Base-by-base conservation (phyloP, 2,797 vertebrate genomes). In the Sebastes paucispinis region DNA sequence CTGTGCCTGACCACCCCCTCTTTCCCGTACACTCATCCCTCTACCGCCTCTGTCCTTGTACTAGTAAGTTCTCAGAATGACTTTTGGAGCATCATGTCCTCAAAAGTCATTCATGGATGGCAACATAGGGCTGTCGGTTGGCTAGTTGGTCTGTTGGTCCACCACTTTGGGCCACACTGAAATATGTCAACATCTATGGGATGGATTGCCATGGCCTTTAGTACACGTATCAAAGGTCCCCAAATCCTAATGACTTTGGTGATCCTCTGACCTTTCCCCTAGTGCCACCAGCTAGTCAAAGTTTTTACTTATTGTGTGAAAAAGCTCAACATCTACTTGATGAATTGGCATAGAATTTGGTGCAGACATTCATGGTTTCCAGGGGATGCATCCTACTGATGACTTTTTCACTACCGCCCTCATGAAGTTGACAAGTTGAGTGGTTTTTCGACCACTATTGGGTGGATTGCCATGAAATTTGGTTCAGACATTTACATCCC, bases 21-120 rank as follows among this genome's bases (percentile, higher is more conserved):
- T 47, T 75, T 76, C 57, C 78, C 16, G 7, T 55, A 64, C 71
- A 70, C 76, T 72, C 71, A 79, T 90, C 79, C 59, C 74, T 83
- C 81, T 31, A 43, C 59, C 60, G 77, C 50, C 55, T 77, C 85
- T 73, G 75, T 88, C 79, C 87, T 84, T 88, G 82, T 32, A 57
- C 58, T n/a, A 20, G 64, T 60, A 69, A 81, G 77, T 88, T 87
- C 82, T 77, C 76, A 70, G 29, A 80, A 47, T 57, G 64, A 90
- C 84, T 75, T 91, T 88, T 72, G 25, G 31, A 66, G 11, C 64
- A 55, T n/a, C 16, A 50, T 54, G 73, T 81, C 80, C 71, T 81
- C 65, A 64, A 71, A 77, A 59, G 31, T 83, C 39, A 60, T 58
- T 52, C 47, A 22, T 22, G 52, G 52, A 54, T 54, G 52, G 52